Conservation (phyloP, 2,113 vertebrate genomes). For the Elephantulus edwardii region DNA sequence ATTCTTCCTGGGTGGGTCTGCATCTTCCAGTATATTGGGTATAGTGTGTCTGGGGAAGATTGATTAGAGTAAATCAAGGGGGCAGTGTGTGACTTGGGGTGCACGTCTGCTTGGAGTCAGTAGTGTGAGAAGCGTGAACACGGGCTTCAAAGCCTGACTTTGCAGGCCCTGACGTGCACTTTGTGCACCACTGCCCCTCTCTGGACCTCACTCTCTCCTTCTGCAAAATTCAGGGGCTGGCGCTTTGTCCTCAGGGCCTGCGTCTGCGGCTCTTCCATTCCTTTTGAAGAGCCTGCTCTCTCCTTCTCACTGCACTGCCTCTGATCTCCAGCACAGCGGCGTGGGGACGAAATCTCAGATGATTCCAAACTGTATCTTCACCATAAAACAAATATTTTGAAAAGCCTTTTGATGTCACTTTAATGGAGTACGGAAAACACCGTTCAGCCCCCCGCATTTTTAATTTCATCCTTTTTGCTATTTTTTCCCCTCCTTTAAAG, state of each 20-base stretch:
- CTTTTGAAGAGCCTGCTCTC: background rate
- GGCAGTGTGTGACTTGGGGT: accelerated
- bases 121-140: accelerated
- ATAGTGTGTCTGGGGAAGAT: background rate
- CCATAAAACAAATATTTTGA: conserved; percentile 80
- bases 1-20: background rate
- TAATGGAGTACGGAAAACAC: conserved; percentile 68
- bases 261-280: background rate
- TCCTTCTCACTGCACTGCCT: accelerated
- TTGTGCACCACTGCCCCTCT: background rate
- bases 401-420: conserved; percentile 81
- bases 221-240: too few relatives aligned
- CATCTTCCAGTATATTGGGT: background rate
- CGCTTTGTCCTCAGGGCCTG: accelerated
- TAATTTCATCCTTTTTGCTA: conserved; percentile 78
- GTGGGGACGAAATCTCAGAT: background rate
- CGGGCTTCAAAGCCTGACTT: background rate
- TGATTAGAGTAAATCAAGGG: background rate
- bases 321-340: background rate
- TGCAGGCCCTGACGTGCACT: accelerated
- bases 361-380: conserved; percentile 62
- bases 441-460: conserved; percentile 49
- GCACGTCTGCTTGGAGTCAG: accelerated
- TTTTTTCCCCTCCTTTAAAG: conserved; percentile 70
- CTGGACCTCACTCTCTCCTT: background rate